A percentile compares a stretch with the other conserved stretches of the same genome.
These are phyloP conservation scores for Itoplectis maculator DNA, from an alignment of 2,888 invertebrate genomes.

Conservation along the genomic window DNA sequence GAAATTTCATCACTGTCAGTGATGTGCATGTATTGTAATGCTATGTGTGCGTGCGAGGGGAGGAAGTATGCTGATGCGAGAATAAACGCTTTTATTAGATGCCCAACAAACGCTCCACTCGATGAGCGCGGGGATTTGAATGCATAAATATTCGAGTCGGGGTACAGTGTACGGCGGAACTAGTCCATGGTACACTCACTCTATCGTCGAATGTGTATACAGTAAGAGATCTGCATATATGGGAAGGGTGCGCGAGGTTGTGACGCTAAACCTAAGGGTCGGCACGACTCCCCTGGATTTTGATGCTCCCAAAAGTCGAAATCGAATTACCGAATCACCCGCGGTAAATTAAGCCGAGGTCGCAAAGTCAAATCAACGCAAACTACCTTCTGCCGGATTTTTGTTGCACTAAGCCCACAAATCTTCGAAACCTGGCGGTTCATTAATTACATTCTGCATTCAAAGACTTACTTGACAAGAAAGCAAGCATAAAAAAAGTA, in stretches of 20 bases:
- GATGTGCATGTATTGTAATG: too few relatives aligned
- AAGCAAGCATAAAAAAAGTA: neutral
- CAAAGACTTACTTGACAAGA: neutral
- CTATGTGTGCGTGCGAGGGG: neutral
- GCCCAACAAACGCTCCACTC: conserved; percentile 82
- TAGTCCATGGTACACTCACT: conserved; percentile 1
- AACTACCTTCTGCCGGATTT: neutral
- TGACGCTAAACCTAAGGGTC: conserved; percentile 78
- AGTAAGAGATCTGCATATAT: conserved; percentile 74
- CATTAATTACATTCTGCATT: neutral
- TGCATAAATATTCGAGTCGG: conserved; percentile 81
- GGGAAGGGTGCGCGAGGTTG: conserved; percentile 73
- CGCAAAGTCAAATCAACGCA: conserved; percentile 27
- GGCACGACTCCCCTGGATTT: conserved; percentile 2
- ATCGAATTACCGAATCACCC: conserved; percentile 51
- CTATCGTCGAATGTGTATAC: conserved; percentile 30
- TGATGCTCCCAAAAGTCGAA: conserved; percentile 23
- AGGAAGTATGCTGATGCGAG: conserved; percentile 82
- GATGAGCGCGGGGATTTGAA: conserved; percentile 83
- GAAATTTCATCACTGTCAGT: neutral
- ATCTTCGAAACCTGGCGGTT: neutral
- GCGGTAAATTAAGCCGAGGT: conserved; percentile 53
- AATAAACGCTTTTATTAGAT: conserved; percentile 83
- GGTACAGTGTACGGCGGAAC: conserved; percentile 43
- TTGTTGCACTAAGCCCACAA: neutral